phyloP scores from a whole-genome alignment of 2,888 invertebrate species.

The Tenthredo livida region DNA sequence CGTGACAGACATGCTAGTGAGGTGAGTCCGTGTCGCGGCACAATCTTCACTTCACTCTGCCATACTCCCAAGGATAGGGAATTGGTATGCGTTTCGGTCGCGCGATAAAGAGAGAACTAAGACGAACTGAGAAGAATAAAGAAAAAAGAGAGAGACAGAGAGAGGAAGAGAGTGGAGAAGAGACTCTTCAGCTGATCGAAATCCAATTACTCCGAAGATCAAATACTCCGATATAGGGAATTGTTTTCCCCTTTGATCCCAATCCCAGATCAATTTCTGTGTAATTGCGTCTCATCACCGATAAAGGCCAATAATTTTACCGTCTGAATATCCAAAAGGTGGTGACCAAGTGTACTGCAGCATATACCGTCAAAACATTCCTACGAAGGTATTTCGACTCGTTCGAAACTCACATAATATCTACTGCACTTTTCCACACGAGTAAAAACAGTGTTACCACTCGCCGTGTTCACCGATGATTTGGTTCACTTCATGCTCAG shows the following conservation, averaged over 20 bases:
- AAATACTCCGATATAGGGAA: constrained; percentile 14
- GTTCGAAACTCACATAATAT: neutral
- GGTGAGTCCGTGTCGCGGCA: constrained; percentile 14
- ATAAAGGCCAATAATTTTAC: neutral
- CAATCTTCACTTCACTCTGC: neutral
- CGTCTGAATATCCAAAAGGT: neutral
- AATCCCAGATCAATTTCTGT: constrained; percentile 32
- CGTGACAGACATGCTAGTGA: constrained; percentile 66
- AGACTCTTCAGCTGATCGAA: neutral
- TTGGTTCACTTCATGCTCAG: neutral
- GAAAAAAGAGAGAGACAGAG: neutral
- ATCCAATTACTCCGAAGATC: constrained; percentile 37
- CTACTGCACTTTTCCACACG: neutral
- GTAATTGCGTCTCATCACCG: neutral
- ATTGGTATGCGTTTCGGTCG: constrained; percentile 30
- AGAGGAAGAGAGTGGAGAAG: neutral
- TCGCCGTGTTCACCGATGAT: neutral
- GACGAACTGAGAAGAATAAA: neutral
- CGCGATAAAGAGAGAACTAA: constrained; percentile 30
- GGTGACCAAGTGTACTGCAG: neutral
- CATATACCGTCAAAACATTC: neutral
- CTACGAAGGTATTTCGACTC: neutral
- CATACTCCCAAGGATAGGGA: neutral
- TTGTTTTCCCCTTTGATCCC: constrained; percentile 16
- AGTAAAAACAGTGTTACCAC: neutral